Evolutionary conservation across 2,888 invertebrate species (phyloP).

Genomic region (Reticulitermes lucifugus): DNA sequence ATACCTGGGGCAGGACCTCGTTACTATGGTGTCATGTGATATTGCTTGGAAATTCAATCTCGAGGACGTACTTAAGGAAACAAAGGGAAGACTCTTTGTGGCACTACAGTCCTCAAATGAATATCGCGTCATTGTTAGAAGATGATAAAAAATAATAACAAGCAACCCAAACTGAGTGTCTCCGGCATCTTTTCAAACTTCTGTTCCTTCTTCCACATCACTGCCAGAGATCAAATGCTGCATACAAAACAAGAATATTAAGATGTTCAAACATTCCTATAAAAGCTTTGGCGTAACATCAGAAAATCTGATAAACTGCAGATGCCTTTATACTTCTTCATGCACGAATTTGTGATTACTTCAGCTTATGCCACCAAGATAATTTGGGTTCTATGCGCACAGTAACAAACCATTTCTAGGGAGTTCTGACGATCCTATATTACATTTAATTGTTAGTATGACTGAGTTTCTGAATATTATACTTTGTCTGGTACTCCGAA

Average conservation of each 20-base stretch:
- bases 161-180: not conserved
- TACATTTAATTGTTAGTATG: too few species aligned
- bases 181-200: not conserved
- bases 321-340: too few species aligned
- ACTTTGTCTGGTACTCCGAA: too few species aligned
- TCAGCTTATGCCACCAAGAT: too few species aligned
- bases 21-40: constrained; percentile 10
- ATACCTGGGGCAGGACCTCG: constrained; percentile 16
- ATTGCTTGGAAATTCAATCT: constrained; percentile 12
- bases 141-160: constrained; percentile 25
- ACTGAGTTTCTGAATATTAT: too few species aligned
- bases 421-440: too few species aligned
- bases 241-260: not conserved
- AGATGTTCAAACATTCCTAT: not conserved
- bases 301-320: too few species aligned
- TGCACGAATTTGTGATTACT: too few species aligned
- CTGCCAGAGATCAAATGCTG: not conserved
- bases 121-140: constrained; percentile 6
- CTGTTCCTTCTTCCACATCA: not conserved
- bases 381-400: too few species aligned
- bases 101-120: not conserved
- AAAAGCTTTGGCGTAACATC: too few species aligned
- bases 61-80: constrained; percentile 11
- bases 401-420: too few species aligned
- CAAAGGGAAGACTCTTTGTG: not conserved